Conservation (phyloP, 2,888 invertebrate species). For the Noctua fimbriata region DNA sequence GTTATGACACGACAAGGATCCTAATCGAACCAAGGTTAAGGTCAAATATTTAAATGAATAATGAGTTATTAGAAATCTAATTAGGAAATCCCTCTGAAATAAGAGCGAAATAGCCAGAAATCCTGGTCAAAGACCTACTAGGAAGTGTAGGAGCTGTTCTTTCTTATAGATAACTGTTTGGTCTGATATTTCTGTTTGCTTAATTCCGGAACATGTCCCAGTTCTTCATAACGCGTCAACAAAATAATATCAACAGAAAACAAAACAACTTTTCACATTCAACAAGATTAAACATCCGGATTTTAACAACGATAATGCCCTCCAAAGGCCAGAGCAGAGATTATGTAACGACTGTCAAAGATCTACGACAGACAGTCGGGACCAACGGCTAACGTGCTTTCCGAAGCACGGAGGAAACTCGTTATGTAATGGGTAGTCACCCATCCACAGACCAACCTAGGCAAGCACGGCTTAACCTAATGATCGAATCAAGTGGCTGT, state of each 20-base stretch:
- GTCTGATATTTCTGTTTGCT: no score
- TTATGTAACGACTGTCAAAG: not conserved
- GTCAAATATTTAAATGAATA: conserved; percentile 3
- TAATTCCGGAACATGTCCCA: not conserved
- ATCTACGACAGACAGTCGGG: no score
- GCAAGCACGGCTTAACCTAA: no score
- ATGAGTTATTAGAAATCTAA: not conserved
- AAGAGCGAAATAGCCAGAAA: not conserved
- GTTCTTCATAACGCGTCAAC: not conserved
- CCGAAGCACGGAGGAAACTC: no score
- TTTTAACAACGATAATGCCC: not conserved
- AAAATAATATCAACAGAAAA: no score
- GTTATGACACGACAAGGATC: conserved; percentile 21
- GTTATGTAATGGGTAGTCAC: no score
- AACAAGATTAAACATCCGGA: not conserved
- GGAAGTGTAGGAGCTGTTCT: not conserved
- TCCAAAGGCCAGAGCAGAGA: not conserved
- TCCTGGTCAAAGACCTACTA: conserved; percentile 32
- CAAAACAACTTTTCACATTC: not conserved
- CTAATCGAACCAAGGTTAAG: conserved; percentile 19
- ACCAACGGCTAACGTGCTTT: no score
- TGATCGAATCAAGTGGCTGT: no score
- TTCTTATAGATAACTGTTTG: not conserved
- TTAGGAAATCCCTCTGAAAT: conserved; percentile 8
- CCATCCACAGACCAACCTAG: no score